Base-by-base conservation (phyloP, 2,888 invertebrate species). In the Microctonus hyperodae region DNA sequence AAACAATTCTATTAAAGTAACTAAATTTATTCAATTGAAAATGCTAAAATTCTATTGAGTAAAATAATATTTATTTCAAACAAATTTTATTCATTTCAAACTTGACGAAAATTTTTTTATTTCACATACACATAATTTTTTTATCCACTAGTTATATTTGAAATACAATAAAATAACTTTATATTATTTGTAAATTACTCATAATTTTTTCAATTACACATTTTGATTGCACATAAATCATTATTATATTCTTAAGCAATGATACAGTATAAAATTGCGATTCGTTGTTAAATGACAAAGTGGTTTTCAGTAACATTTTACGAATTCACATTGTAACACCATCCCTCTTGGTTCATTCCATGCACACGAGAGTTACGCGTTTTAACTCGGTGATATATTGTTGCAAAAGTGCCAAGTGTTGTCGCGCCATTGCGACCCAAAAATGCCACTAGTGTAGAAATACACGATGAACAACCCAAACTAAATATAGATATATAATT, bases 361-460 rank as follows among this genome's bases (percentile, higher is more conserved):
- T 64, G 63, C 48, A 31, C 63, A 31, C 48, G 67, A 57, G 70
- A 69, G 68, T 68, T 67, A 70, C 69, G 71, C 71, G 65, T 70
- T 73, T 73, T 67, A 71, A 68, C 69, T 67, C 69, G 28, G 68
- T 73, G 73, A 73, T 74, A 70, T 70, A 73, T 70, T 67, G 58
- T 60, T 53, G 57, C 44, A 51, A 68, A 69, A 73, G 71, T 71
- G 70, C 71, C 71, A 71, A 71, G 61, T 66, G 64, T 59, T 74
- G 74, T 74, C 69, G 70, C 61, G 33, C 44, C 66, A 44, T 13
- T 40, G 16, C 64, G 69, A 70, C 72, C 70, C 67, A 69, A 70
- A 72, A 71, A 70, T 71, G 61, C 66, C 66, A 69, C 37, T 53
- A 64, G 48, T 33, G 40, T 31, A 33, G 48, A 28, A 57, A 50